Evolutionary conservation across 30 jellyfish, hydroid and myxozoan genomes (phyloP), one percentile per base, ranked within the genome.

Genomic region (Calvadosia cruxmelitensis): DNA sequence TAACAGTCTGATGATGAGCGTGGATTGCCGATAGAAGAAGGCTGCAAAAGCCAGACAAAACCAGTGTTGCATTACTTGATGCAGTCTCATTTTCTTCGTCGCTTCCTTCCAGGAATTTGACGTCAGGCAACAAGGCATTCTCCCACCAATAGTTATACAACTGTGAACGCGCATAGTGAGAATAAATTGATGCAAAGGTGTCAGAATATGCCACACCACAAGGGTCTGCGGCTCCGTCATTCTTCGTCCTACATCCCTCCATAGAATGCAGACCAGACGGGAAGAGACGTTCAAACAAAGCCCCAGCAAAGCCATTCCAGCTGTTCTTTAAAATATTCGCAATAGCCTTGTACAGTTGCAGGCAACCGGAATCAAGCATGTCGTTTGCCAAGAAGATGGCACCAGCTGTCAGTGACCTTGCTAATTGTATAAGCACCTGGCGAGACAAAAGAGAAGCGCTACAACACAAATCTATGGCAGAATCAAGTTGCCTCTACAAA

Each of bases 101-200:
- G 16, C 20, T 13, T 31, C 24, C 34, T 51, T 51, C 13, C 31
- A 35, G 1, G 34, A 12, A 1, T 49, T 36, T 0, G 62, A 1
- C 20, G 52, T 1, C 27, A 13, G 31, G 7, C 16, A 1, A 20
- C 27, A 2, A 7, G 7, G 53, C 52, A 29, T 27, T 63, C 48
- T 63, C 48, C 92, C 92, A 78, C 92, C 92, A 78, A 50, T 63
- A 62, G 36, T 68, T 71, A 62, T 50, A 69, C 68, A 78, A 29
- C 29, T 63, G 29, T 2, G 92, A 28, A 0, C 66, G 32, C 30
- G 49, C 23, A 32, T 69, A 65, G 50, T 27, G 70, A 2, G 82
- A 76, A 16, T 32, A 33, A 27, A 63, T 51, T 50, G 69, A 32
- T 27, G 70, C 24, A 52, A 53, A 78, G 1, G 62, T 3, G 1